Evolutionary conservation across 2,888 invertebrate species (phyloP), one percentile per base, ranked within the genome.

Genomic region (Tiliacea aurago): DNA sequence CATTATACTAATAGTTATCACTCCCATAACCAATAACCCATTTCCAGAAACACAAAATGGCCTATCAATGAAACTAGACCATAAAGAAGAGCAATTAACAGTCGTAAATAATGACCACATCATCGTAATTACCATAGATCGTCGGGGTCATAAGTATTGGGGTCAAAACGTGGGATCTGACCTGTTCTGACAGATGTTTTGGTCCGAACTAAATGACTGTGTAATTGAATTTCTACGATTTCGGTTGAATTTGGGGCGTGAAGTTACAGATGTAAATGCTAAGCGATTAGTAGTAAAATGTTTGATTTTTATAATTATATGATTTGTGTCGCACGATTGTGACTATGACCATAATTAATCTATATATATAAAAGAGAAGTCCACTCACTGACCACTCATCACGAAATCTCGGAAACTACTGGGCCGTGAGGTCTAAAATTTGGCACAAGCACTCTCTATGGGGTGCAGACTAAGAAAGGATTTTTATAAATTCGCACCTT

Each of bases 101-200:
- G 58, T 70, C n/a, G 33, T 33, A 59, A 41, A 78, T 71, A 77
- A 80, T 47, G 4, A 37, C 61, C 84, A 77, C 76, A 59, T 63
- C 73, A 84, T 86, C 11, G 28, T 62, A 68, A 84, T 86, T 85
- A 82, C 72, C 61, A 81, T 77, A 84, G 80, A 84, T 67, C 75
- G 63, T 84, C 76, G 84, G 83, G 84, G 78, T 83, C 80, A 72
- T 78, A 86, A 90, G 72, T 88, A 83, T 81, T 64, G 37, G 63
- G 91, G 89, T 78, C 80, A 81, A 73, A 76, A 76, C 87, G 83
- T 87, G 86, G 83, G 88, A 89, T 70, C 69, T 73, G 78, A 87
- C 83, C 89, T 81, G 53, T 45, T 49, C 61, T 28, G n/a, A 45
- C 73, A 67, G 76, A 67, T 78, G 69, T 63, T 59, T 47, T 18